Evolutionary conservation across 2,888 invertebrate species (phyloP).

Genomic region (Podabrus alpinus): DNA sequence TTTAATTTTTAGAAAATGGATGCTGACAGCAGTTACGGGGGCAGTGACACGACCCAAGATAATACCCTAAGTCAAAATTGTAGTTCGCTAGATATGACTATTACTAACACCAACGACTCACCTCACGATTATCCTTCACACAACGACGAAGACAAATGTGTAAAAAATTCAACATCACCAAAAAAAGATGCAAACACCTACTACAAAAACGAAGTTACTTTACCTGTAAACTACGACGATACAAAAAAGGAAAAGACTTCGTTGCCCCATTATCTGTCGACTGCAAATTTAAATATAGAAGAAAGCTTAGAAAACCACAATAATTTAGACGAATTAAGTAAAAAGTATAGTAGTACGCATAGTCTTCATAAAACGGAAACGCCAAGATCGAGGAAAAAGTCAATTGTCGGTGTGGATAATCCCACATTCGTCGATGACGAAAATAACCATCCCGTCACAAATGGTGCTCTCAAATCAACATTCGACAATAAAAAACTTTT

Average conservation of each 20-base stretch:
- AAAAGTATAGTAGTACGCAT: slow-evolving; percentile 53
- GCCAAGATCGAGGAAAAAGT: slow-evolving; percentile 39
- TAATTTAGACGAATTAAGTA: slow-evolving; percentile 51
- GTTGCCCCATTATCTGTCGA: slow-evolving; percentile 51
- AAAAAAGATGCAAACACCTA: slow-evolving; percentile 37
- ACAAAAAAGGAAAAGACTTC: slow-evolving; percentile 40
- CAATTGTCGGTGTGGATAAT: slow-evolving; percentile 56
- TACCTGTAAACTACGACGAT: slow-evolving; percentile 53
- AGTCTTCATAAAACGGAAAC: slow-evolving; percentile 45
- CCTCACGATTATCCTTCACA: slow-evolving; percentile 26
- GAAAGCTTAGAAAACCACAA: slow-evolving; percentile 49
- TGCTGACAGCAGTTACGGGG: slow-evolving; percentile 55
- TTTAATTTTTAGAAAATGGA: slow-evolving; percentile 45
- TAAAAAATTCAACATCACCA: slow-evolving; percentile 19
- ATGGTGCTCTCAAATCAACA: slow-evolving; percentile 49
- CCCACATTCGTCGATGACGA: slow-evolving; percentile 52
- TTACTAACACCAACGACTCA: slow-evolving; percentile 29
- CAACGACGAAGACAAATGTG: slow-evolving; percentile 5
- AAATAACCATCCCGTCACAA: slow-evolving; percentile 57
- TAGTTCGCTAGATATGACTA: slow-evolving; percentile 42
- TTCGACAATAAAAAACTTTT: slow-evolving; percentile 50
- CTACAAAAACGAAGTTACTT: slow-evolving; percentile 54
- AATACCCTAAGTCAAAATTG: slow-evolving; percentile 41
- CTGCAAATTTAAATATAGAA: slow-evolving; percentile 53
- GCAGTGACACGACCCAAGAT: slow-evolving; percentile 55